Base-by-base conservation (phyloP, 2,797 vertebrate species). In the Phalloptychus januarius region DNA sequence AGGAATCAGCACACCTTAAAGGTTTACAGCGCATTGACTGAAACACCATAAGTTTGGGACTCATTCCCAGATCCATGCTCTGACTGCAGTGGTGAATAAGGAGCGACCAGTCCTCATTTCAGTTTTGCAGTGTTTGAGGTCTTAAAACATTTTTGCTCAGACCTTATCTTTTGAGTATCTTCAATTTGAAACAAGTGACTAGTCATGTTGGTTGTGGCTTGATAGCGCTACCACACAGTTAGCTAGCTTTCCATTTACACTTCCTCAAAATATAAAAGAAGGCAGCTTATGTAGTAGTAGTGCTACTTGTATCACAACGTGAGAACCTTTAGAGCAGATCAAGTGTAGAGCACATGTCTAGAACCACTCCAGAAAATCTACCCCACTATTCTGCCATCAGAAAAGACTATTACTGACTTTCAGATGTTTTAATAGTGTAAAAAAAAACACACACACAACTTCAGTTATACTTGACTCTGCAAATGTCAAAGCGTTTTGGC, bases 341-440 rank as follows among this genome's bases (percentile, higher is more conserved):
- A 63, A 63, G 31, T 63, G 61, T 63, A 61, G 28, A 61, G 13
- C 12, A 58, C 28, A 28, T 12, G 10, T 56, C 54, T 28, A 56
- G 54, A 61, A 31, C 28, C 28, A 16, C 56, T 61, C 33, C 5
- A 25, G 4, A 42, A 69, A 69, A 11, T 12, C 8, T n/a, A 7
- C 23, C 23, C 20, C 4, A 42, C 2, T 69, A 33, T 36, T 77
- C 44, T 40, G 7, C 79, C 72, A 54, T 48, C 56, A 72, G 42
- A 85, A 82, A 85, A 7, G 73, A 72, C n/a, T 10, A 28, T 58
- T 33, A 36, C 10, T 70, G 54, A 11, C 40, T 31, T 81, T 70
- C 72, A 63, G 16, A 50, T 54, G 11, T 69, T 58, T 40, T 38
- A 31, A 67, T 36, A 16, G 12, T 63, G 28, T 58, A 5, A 28